Evolutionary conservation across 2,888 invertebrate species (phyloP).

Genomic region (Melanophora roralis): DNA sequence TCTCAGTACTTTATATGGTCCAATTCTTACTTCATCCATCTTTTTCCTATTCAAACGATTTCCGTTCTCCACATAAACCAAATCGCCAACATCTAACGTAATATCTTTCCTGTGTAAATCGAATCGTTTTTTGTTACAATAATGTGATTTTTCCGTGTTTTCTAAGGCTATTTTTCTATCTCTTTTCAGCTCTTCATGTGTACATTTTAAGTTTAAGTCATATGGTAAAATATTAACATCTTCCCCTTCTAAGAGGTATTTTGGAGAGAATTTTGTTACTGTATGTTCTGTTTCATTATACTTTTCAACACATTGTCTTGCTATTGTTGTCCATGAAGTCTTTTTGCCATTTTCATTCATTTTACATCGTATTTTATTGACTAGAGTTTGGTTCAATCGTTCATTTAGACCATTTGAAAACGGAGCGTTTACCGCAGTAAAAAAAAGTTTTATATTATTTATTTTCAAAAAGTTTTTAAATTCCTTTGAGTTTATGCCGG

Average conservation of each 20-base stretch:
- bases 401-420: slow-evolving; percentile 58
- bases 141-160: slow-evolving; percentile 42
- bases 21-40: slow-evolving; percentile 57
- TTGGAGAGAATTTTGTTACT: slow-evolving; percentile 53
- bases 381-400: slow-evolving; percentile 56
- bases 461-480: slow-evolving; percentile 67
- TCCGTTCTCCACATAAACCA: slow-evolving; percentile 55
- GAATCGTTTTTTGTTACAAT: slow-evolving; percentile 47
- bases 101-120: slow-evolving; percentile 37
- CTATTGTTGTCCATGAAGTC: slow-evolving; percentile 54
- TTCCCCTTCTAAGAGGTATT: slow-evolving; percentile 49
- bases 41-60: slow-evolving; percentile 56
- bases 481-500: slow-evolving; percentile 68
- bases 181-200: slow-evolving; percentile 17
- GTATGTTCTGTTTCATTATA: slow-evolving; percentile 60
- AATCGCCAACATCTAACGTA: slow-evolving; percentile 43
- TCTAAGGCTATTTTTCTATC: slow-evolving; percentile 45
- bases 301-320: slow-evolving; percentile 44
- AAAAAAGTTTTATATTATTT: slow-evolving; percentile 52
- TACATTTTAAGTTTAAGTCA: slow-evolving; percentile 41
- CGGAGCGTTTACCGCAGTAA: slow-evolving; percentile 54
- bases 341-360: slow-evolving; percentile 52
- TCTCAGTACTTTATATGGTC: slow-evolving; percentile 40
- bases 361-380: slow-evolving; percentile 59
- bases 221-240: slow-evolving; percentile 37